Conservation (phyloP, 2,888 invertebrate genomes). For the Microctonus aethiopoides region DNA sequence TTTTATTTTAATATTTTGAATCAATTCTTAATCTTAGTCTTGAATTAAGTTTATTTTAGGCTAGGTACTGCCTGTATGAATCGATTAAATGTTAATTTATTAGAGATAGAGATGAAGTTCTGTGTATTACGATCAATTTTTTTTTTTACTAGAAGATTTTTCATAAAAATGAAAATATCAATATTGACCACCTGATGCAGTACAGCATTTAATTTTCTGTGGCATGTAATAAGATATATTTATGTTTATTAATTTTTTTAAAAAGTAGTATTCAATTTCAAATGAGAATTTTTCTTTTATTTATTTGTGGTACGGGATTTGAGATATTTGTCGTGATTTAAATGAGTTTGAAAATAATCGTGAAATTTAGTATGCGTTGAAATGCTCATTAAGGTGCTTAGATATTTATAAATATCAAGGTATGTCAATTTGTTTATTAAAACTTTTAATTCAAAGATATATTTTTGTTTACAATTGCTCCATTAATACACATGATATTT, state of each 20-base stretch:
- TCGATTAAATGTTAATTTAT: background rate
- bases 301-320: constrained; percentile 43
- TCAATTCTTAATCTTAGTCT: too few relatives aligned
- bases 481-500: constrained; percentile 26
- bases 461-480: constrained; percentile 35
- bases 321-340: constrained; percentile 40
- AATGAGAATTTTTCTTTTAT: too few relatives aligned
- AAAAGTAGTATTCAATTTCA: background rate
- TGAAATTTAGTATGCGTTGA: constrained; percentile 36
- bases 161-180: background rate
- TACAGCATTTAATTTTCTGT: background rate
- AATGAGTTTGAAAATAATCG: constrained; percentile 40
- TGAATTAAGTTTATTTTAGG: background rate
- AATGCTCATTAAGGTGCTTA: too few relatives aligned
- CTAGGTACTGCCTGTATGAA: background rate
- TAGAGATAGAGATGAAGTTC: too few relatives aligned
- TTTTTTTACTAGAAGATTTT: background rate
- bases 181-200: background rate
- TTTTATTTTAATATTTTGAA: background rate
- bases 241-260: background rate
- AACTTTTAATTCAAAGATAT: too few relatives aligned
- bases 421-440: too few relatives aligned
- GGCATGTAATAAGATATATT: background rate
- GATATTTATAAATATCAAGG: too few relatives aligned
- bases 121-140: background rate